phyloP scores from a whole-genome alignment of 2,797 vertebrate genomes.

The Schizopygopsis malacanthus region DNA sequence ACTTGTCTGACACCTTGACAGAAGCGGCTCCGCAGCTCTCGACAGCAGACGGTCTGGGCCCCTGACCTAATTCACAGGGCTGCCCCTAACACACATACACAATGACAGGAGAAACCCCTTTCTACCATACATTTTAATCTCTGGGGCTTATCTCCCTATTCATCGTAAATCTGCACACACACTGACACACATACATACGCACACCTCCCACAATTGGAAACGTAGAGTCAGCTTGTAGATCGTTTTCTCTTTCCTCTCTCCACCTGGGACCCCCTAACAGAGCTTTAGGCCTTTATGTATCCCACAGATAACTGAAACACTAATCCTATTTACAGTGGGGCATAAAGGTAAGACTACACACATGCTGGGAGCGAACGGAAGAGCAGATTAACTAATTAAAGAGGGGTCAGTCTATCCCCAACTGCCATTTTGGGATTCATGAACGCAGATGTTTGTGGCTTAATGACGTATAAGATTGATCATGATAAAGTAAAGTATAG shows the following conservation, averaged over 20 bases:
- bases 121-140: conserved; percentile 46
- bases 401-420: conserved; percentile 2
- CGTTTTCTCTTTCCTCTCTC: conserved; percentile 31
- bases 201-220: conserved; percentile 33
- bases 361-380: conserved; percentile 70
- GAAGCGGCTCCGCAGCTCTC: conserved; percentile 42
- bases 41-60: conserved; percentile 42
- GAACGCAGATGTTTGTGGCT: conserved; percentile 13
- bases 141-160: conserved; percentile 40
- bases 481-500: not conserved
- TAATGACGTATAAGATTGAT: not conserved
- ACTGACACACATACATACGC: conserved; percentile 15
- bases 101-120: conserved; percentile 36
- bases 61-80: conserved; percentile 37
- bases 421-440: conserved; percentile 5
- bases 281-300: conserved; percentile 23
- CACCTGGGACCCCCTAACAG: conserved; percentile 45
- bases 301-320: conserved; percentile 31
- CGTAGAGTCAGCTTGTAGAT: conserved; percentile 58
- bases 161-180: conserved; percentile 28
- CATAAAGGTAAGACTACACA: conserved; percentile 73
- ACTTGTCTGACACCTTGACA: conserved; percentile 43
- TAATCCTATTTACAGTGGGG: conserved; percentile 54
- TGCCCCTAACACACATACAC: conserved; percentile 41
- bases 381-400: conserved; percentile 68